Evolutionary conservation across 2,888 invertebrate genomes (phyloP).

Genomic region (Anodontia alba): DNA sequence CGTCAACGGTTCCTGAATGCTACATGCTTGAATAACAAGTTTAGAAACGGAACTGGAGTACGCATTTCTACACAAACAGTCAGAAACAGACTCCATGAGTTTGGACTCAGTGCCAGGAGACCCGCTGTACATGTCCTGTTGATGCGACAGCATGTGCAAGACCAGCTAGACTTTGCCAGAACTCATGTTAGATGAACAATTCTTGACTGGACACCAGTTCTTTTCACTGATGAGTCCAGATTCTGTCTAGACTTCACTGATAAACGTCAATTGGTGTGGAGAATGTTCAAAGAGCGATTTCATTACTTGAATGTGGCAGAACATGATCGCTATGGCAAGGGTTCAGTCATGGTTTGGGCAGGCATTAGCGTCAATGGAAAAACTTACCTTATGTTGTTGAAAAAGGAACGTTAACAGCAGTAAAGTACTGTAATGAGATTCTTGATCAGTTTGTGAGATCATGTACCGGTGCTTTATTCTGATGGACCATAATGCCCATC

Average conservation of each 20-base stretch:
- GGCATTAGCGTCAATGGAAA: background rate
- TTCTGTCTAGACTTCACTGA: background rate
- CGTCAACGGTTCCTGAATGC: background rate
- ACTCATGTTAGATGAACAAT: background rate
- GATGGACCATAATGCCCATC: background rate
- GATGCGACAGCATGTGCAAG: background rate
- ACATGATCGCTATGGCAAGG: background rate
- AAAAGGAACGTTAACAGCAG: background rate
- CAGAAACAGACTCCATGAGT: background rate
- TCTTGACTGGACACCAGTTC: background rate
- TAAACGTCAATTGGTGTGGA: background rate
- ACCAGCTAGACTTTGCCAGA: background rate
- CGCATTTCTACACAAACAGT: background rate
- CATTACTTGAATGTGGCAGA: background rate
- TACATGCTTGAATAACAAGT: background rate
- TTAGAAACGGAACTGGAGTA: background rate
- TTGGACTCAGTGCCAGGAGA: background rate
- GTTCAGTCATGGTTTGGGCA: background rate
- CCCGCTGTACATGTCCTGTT: background rate
- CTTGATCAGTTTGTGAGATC: background rate
- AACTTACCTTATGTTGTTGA: background rate
- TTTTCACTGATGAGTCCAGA: slow-evolving; percentile 1
- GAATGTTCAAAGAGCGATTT: background rate
- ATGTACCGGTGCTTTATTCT: background rate
- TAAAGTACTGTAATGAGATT: background rate